Evolutionary conservation across 1,140 invertebrate species (phyloP), one percentile per base, ranked within the genome.

Genomic region (Caligus rogercresseyi): DNA sequence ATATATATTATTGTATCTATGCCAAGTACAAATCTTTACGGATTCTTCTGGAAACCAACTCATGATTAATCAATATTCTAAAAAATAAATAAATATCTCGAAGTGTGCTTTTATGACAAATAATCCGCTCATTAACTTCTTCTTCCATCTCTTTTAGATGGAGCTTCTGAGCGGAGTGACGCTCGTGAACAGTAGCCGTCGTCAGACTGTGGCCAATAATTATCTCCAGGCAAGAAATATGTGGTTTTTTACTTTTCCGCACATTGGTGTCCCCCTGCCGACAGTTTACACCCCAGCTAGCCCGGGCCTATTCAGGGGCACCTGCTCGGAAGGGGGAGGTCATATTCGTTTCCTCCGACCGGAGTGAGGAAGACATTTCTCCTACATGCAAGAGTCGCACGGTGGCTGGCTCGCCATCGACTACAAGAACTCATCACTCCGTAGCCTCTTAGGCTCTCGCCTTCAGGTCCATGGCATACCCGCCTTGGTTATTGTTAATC

Each of bases 211-310:
- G 7, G 31, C 31, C 31, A 43, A 43, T 43, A 43, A 43, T 43
- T 43, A 43, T 43, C 31, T 43, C n/a, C 7, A 43, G 57, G 26
- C 13, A 60, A 60, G 24, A 18, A 25, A 25, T 18, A 24, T 25
- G 57, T 25, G 52, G 68, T 64, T 20, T 70, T 76, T 31, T 78
- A 78, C 69, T 78, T 78, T 67, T 77, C 77, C 13, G 77, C 77
- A 20, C 74, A 77, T 58, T 78, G 77, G 77, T 78, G 77, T 66
- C 75, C 76, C 0, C 77, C 0, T 78, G 77, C 67, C 67, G 70
- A 24, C 68, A 67, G 24, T 78, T 78, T 67, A 78, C 77, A 15
- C 77, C 77, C 7, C 67, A 72, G 16, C 69, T 78, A 13, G 65
- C 65, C 2, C 65, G 69, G 20, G 68, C 68, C 19, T 71, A 71